Percentiles rank a stretch among this genome's conserved stretches.
Evolutionary conservation across 1,140 invertebrate species (phyloP).

Genomic region (Stegodyphus dumicola): DNA sequence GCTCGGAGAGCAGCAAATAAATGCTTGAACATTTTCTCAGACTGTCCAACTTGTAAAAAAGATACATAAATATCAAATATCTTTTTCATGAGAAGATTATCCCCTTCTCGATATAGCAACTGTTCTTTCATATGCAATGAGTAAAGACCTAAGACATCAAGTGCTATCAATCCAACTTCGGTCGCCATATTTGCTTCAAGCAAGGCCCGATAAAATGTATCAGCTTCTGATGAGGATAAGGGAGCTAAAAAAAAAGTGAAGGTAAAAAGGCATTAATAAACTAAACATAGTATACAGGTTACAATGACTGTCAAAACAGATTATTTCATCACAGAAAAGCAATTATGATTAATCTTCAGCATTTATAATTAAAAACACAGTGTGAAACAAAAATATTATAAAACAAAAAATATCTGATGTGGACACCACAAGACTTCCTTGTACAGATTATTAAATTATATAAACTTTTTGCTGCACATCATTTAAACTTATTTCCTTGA

Average conservation of each 20-base stretch:
- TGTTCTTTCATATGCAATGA: conserved; percentile 81
- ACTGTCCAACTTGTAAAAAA: conserved; percentile 88
- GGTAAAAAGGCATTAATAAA: neutral
- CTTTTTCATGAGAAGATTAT: conserved; percentile 82
- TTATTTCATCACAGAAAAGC: neutral
- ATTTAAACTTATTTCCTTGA: no score
- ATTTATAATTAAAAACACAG: no score
- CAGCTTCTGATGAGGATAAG: conserved; percentile 65
- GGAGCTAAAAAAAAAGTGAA: conserved; percentile 48
- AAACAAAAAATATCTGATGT: no score
- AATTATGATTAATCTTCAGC: neutral
- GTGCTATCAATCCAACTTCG: conserved; percentile 86
- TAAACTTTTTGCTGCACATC: no score
- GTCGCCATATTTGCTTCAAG: conserved; percentile 89
- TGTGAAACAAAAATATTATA: no score
- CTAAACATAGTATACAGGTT: no score
- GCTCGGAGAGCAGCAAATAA: conserved; percentile 89
- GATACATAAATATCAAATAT: conserved; percentile 86
- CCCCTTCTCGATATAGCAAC: conserved; percentile 76
- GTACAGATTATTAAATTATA: no score
- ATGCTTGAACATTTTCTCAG: conserved; percentile 88
- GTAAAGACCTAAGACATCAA: conserved; percentile 88
- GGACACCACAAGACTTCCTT: no score
- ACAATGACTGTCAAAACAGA: no score
- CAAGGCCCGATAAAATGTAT: conserved; percentile 73